Evolutionary conservation across 2,113 vertebrate species (phyloP).

Genomic region (Riparia riparia): DNA sequence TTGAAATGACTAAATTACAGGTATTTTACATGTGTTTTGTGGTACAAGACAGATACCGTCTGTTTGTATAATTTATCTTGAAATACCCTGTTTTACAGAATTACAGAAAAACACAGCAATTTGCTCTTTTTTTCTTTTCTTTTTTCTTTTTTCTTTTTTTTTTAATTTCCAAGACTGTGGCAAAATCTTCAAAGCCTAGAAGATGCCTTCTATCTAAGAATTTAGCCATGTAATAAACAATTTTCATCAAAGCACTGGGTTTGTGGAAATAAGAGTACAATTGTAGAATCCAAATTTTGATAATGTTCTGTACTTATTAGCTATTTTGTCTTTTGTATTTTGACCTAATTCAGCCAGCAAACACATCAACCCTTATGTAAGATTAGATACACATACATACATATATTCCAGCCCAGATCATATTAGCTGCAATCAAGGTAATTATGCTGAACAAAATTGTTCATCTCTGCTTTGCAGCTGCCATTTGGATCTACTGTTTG

Average conservation of each 20-base stretch:
- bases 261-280: slow-evolving; percentile 77
- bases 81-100: slow-evolving; percentile 87
- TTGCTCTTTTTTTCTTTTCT: slow-evolving; percentile 84
- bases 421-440: slow-evolving; percentile 84
- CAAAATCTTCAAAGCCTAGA: slow-evolving; percentile 91
- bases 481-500: slow-evolving; percentile 74
- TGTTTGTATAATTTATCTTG: slow-evolving; percentile 91
- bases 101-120: slow-evolving; percentile 96
- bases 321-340: slow-evolving; percentile 82
- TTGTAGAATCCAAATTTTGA: slow-evolving; percentile 78
- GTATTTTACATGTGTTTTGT: slow-evolving; percentile 88
- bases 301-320: slow-evolving; percentile 81
- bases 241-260: slow-evolving; percentile 83
- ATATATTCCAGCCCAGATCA: slow-evolving; percentile 73
- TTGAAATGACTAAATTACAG: slow-evolving; percentile 86
- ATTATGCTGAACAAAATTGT: slow-evolving; percentile 80
- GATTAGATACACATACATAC: slow-evolving; percentile 69
- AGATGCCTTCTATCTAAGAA: slow-evolving; percentile 84
- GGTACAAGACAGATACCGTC: slow-evolving; percentile 83
- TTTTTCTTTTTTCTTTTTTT: slow-evolving; percentile 21
- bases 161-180: slow-evolving; percentile 78
- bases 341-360: slow-evolving; percentile 79
- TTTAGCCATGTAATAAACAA: slow-evolving; percentile 85
- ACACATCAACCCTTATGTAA: slow-evolving; percentile 69
- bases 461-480: slow-evolving; percentile 73